Evolutionary conservation across 2,113 vertebrate species (phyloP).

Genomic region (Illadopsis cleaveri): DNA sequence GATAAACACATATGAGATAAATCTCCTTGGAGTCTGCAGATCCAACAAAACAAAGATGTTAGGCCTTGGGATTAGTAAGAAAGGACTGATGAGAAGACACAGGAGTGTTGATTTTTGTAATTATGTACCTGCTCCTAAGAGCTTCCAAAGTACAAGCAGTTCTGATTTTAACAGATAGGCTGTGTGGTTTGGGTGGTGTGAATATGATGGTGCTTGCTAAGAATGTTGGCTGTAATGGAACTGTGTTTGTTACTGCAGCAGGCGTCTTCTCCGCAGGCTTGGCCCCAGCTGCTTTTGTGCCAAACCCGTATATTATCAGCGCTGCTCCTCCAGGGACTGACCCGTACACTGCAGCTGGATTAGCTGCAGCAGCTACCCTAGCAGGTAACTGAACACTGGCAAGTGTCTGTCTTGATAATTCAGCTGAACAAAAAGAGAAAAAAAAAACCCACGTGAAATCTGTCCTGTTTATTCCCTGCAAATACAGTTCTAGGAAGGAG

Average conservation of each 20-base stretch:
- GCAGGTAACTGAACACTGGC: conserved; percentile 79
- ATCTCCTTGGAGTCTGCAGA: background rate
- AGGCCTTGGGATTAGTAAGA: background rate
- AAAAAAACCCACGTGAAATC: background rate
- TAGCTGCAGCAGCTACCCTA: conserved; percentile 93
- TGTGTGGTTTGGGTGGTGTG: conserved; percentile 22
- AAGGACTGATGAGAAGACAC: background rate
- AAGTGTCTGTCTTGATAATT: background rate
- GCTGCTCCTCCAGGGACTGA: conserved; percentile 93
- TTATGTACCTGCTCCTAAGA: background rate
- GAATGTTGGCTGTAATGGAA: conserved; percentile 51
- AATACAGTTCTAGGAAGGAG: background rate
- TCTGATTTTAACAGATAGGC: conserved; percentile 5
- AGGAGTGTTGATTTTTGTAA: background rate
- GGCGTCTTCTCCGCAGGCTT: conserved; percentile 89
- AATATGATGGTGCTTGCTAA: background rate
- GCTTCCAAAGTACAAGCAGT: background rate
- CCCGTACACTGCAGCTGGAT: conserved; percentile 93
- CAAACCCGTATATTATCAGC: conserved; percentile 98
- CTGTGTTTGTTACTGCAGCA: conserved; percentile 73
- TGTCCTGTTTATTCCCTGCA: background rate
- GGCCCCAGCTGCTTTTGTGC: conserved; percentile 95
- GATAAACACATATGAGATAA: background rate
- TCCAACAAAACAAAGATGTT: background rate
- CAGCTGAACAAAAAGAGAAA: background rate